Percentiles rank a stretch among this genome's conserved stretches.
These are phyloP conservation scores for Rhamnusium bicolor DNA, from an alignment of 2,888 invertebrate genomes.

Conservation along the genomic window DNA sequence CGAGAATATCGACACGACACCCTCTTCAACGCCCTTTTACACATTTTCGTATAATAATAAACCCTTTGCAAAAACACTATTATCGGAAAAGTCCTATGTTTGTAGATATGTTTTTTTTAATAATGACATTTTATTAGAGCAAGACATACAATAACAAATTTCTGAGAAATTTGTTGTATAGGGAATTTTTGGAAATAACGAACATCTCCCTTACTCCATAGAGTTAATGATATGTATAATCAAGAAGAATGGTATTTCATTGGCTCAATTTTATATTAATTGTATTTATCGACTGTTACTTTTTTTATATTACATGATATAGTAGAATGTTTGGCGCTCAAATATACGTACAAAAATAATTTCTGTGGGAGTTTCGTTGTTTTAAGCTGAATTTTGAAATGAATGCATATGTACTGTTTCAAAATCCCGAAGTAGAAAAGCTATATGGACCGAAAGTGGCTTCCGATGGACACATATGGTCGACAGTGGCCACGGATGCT, in stretches of 20 bases:
- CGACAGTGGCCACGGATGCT: too few species aligned
- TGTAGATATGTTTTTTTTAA: constrained; percentile 32
- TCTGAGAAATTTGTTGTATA: background rate
- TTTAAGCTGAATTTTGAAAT: too few species aligned
- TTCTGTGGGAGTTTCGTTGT: too few species aligned
- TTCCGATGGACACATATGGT: too few species aligned
- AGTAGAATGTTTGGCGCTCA: too few species aligned
- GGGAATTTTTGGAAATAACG: background rate
- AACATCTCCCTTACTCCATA: background rate
- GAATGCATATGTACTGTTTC: too few species aligned
- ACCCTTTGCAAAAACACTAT: constrained; percentile 32
- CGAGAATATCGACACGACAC: constrained; percentile 9
- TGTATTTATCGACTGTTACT: too few species aligned
- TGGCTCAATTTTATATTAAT: background rate
- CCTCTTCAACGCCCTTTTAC: constrained; percentile 19
- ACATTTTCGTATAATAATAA: constrained; percentile 29
- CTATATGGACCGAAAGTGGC: too few species aligned
- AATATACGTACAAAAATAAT: too few species aligned
- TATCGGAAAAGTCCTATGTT: constrained; percentile 23
- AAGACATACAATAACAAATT: background rate
- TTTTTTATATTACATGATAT: too few species aligned
- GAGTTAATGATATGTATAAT: background rate
- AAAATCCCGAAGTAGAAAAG: too few species aligned
- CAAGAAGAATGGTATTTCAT: background rate
- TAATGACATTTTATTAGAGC: constrained; percentile 20